phyloP scores from a whole-genome alignment of 2,888 invertebrate species.

The Thelaira solivaga region DNA sequence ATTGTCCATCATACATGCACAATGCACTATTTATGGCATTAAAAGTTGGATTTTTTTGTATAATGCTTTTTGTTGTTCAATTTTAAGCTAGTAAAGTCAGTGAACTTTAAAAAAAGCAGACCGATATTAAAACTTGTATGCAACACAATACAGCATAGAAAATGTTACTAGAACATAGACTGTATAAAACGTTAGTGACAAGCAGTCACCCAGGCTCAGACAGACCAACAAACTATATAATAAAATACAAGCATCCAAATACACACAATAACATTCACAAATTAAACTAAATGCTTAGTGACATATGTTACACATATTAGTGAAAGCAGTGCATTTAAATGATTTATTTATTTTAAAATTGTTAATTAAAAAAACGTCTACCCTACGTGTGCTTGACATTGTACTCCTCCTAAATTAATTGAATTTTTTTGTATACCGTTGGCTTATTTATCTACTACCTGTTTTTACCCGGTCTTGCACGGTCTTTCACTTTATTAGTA shows the following conservation, averaged over 20 bases:
- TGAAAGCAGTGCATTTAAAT: background rate
- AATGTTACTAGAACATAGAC: conserved; percentile 10
- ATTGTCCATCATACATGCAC: conserved; percentile 35
- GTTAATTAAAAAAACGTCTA: too few species aligned
- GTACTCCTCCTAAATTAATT: too few species aligned
- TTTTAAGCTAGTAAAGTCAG: conserved; percentile 36
- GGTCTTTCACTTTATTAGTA: too few species aligned
- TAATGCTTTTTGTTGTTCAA: background rate
- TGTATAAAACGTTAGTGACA: conserved; percentile 58
- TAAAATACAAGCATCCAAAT: background rate
- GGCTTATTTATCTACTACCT: too few species aligned
- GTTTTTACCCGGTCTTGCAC: too few species aligned
- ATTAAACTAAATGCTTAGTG: conserved; percentile 16
- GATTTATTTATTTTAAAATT: background rate
- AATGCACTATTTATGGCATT: conserved; percentile 44
- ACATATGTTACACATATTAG: conserved; percentile 42
- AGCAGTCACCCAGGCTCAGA: conserved; percentile 44
- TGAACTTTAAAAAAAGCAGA: conserved; percentile 57
- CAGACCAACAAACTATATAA: conserved; percentile 10
- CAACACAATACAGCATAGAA: conserved; percentile 8
- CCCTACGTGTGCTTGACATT: too few species aligned
- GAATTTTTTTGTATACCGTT: too few species aligned
- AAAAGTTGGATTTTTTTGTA: conserved; percentile 40
- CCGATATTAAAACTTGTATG: conserved; percentile 36
- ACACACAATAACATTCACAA: too few species aligned